Evolutionary conservation across 2,888 invertebrate genomes (phyloP).

Genomic region (Cetonia aurata): DNA sequence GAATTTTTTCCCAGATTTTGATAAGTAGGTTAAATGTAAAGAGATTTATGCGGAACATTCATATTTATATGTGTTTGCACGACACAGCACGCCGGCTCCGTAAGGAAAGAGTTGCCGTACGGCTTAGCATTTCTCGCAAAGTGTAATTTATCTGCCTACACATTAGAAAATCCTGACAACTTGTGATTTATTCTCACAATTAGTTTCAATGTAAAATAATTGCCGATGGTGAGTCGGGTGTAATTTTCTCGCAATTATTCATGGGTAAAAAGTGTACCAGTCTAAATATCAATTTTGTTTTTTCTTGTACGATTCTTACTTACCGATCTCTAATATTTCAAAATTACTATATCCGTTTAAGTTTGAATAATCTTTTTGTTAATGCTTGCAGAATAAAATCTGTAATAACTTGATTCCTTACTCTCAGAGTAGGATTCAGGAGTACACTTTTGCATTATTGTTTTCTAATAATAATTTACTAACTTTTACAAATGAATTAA

Average conservation of each 20-base stretch:
- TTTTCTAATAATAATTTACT: no score
- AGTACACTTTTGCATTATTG: no score
- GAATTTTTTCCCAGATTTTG: background rate
- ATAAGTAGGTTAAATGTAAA: conserved; percentile 14
- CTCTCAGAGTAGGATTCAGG: no score
- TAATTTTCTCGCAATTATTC: conserved; percentile 19
- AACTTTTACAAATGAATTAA: no score
- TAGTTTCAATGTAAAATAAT: conserved; percentile 31
- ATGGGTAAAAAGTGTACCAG: conserved; percentile 14
- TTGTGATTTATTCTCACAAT: conserved; percentile 34
- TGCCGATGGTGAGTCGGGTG: conserved; percentile 8
- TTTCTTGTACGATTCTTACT: no score
- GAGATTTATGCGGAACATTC: background rate
- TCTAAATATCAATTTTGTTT: conserved; percentile 6
- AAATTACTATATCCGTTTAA: no score
- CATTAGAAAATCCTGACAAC: conserved; percentile 28
- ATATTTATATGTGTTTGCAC: background rate
- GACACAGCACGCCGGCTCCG: background rate
- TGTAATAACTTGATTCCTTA: no score
- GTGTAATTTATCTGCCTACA: conserved; percentile 38
- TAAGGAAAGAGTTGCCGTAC: background rate
- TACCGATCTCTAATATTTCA: no score
- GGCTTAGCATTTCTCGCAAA: conserved; percentile 19
- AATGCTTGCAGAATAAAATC: no score
- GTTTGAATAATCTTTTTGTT: no score